A percentile compares a stretch with the other conserved stretches of the same genome.
Evolutionary conservation across 1,140 invertebrate species (phyloP).

Genomic region (Pogonomyrmex barbatus): DNA sequence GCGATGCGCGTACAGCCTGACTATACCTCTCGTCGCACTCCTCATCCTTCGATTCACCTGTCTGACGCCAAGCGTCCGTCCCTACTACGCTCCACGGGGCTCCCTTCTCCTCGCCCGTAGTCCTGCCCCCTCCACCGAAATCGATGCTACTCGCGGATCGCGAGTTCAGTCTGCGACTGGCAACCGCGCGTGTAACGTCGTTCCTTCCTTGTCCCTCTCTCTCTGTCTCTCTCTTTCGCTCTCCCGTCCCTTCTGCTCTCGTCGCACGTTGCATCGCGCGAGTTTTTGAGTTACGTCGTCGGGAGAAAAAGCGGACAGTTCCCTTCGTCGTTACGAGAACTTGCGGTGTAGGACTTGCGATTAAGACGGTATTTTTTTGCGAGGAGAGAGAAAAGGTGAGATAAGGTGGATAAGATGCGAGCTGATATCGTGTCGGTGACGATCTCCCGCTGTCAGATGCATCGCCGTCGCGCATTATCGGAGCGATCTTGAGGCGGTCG

Average conservation of each 20-base stretch:
- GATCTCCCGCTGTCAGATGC: not conserved
- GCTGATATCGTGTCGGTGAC: slow-evolving; percentile 37
- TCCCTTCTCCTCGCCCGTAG: slow-evolving; percentile 56
- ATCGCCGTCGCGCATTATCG: slow-evolving; percentile 2
- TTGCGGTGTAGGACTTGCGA: slow-evolving; percentile 7
- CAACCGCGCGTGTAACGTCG: slow-evolving; percentile 75
- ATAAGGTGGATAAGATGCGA: slow-evolving; percentile 37
- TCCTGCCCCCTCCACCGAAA: slow-evolving; percentile 75
- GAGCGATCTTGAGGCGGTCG: slow-evolving; percentile 67
- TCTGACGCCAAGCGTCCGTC: slow-evolving; percentile 64
- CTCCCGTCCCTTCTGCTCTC: not conserved
- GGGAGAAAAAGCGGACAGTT: too few species aligned
- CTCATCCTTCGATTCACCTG: slow-evolving; percentile 52
- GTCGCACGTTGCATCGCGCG: slow-evolving; percentile 25
- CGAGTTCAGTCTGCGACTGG: slow-evolving; percentile 79
- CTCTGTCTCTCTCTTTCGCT: slow-evolving; percentile 12
- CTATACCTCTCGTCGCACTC: slow-evolving; percentile 70
- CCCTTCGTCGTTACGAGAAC: slow-evolving; percentile 11
- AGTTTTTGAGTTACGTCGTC: not conserved
- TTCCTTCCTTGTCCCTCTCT: slow-evolving; percentile 28
- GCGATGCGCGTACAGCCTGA: slow-evolving; percentile 59
- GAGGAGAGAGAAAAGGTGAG: not conserved
- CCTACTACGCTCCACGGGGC: slow-evolving; percentile 64
- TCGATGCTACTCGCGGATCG: slow-evolving; percentile 79
- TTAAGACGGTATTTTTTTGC: not conserved